These are phyloP conservation scores for Aethes cnicana DNA, from an alignment of 2,888 invertebrate species.

Conservation along the genomic window DNA sequence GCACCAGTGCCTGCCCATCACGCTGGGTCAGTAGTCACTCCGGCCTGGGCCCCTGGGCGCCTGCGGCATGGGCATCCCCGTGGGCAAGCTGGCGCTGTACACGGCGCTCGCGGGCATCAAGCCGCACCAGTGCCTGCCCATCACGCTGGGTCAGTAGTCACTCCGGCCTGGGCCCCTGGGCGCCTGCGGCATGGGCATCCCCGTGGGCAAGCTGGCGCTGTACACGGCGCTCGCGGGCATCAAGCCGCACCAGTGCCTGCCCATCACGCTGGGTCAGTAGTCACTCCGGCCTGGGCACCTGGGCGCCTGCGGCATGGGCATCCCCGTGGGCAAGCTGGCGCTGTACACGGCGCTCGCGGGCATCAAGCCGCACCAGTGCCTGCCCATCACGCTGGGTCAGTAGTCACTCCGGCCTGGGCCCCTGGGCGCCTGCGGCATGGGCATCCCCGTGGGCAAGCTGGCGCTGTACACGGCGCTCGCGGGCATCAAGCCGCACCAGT, in stretches of 20 bases:
- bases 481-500: too few relatives aligned
- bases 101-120: constrained; percentile 98
- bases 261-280: constrained; percentile 90
- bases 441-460: too few relatives aligned
- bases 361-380: constrained; percentile 96
- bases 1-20: constrained; percentile 95
- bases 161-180: constrained; percentile 95
- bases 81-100: constrained; percentile 98
- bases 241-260: constrained; percentile 96
- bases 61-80: constrained; percentile 99
- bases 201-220: constrained; percentile 97
- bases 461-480: too few relatives aligned
- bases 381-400: constrained; percentile 94
- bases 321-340: constrained; percentile 98
- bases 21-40: constrained; percentile 83
- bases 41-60: constrained; percentile 97
- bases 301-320: constrained; percentile 99
- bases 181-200: constrained; percentile 99
- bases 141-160: constrained; percentile 87
- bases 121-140: constrained; percentile 96
- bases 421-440: too few relatives aligned
- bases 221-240: constrained; percentile 99
- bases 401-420: background rate
- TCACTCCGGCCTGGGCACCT: constrained; percentile 91
- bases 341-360: constrained; percentile 98